These are phyloP conservation scores for Hirudinaria manillensis DNA, from an alignment of 2,888 invertebrate species.

Conservation along the genomic window DNA sequence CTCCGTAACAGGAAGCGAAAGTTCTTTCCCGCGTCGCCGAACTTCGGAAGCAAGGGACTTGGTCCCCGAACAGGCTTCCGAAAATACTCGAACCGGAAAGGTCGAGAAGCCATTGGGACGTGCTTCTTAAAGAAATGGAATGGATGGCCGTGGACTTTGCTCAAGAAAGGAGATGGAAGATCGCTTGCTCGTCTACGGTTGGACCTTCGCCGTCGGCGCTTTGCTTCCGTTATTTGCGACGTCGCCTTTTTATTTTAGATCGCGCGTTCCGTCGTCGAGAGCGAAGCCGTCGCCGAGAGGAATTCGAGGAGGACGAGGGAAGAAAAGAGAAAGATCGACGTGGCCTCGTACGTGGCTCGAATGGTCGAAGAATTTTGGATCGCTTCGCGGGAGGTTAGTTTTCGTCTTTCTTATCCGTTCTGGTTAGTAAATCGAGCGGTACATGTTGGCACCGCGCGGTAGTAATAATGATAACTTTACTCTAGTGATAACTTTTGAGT, in stretches of 20 bases:
- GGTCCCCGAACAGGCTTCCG: slow-evolving; percentile 72
- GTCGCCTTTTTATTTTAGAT: neutral
- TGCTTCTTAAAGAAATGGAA: slow-evolving; percentile 32
- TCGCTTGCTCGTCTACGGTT: slow-evolving; percentile 20
- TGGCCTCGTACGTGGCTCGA: slow-evolving; percentile 83
- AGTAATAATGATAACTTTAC: no score
- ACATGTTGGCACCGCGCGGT: no score
- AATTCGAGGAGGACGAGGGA: slow-evolving; percentile 80
- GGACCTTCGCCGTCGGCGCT: neutral
- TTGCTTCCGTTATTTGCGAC: neutral
- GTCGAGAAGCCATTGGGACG: slow-evolving; percentile 31
- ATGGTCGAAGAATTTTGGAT: slow-evolving; percentile 90
- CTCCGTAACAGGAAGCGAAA: slow-evolving; percentile 57
- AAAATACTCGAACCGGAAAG: slow-evolving; percentile 30
- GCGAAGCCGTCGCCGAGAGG: neutral
- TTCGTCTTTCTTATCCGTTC: slow-evolving; percentile 4
- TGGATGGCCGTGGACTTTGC: slow-evolving; percentile 36
- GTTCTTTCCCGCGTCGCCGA: slow-evolving; percentile 85
- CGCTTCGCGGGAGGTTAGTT: slow-evolving; percentile 79
- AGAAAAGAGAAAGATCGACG: slow-evolving; percentile 73
- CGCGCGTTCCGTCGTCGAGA: neutral
- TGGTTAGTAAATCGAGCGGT: no score
- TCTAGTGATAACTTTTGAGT: no score
- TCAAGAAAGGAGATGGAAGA: slow-evolving; percentile 33
- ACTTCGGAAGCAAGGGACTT: slow-evolving; percentile 84